Base-by-base conservation (phyloP, 2,113 vertebrate species). In the Synodontis membranacea region DNA sequence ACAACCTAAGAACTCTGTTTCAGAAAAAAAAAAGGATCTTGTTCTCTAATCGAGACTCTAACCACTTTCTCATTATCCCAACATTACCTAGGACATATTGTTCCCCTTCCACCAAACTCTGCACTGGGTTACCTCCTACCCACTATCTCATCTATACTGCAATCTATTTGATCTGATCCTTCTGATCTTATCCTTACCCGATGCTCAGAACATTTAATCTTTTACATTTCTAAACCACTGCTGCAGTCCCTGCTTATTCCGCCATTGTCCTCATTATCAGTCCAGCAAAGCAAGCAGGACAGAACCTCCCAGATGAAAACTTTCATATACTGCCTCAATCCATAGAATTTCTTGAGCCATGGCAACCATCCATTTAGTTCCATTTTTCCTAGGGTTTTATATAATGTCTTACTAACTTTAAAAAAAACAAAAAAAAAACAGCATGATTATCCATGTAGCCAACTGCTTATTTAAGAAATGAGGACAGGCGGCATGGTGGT, bases 31-130 rank as follows among this genome's bases (percentile, higher is more conserved):
- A 84, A 62, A 54, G 31, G 56, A 37, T 17, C 25, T 15, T 60
- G 10, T 52, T 37, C 44, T 37, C 3, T 68, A 17, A 50, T 52
- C 15, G 11, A 23, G 23, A 80, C 31, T 3, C 34, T 52, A 60
- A 80, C 60, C 60, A 80, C 31, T 39, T 64, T 3, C 56, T 85
- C 58, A 64, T 70, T 84, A 72, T 75, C 50, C 56, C 48, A 44
- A 50, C 11, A 66, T 80, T 80, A 15, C 39, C 54, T 4, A 3
- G 19, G 70, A 84, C 56, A 62, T 75, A 48, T 62, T 62, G 14
- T 50, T 78, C 54, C 19, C n/a, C 83, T 62, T 84, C 46, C 9
- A 5, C 19, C 17, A 37, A 83, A 44, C 21, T 46, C 70, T 31
- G 23, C 42, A 31, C 28, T 34, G 10, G 17, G 31, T 42, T 76